Conservation (phyloP, 2,797 vertebrate species). For the Crocidura indochinensis region DNA sequence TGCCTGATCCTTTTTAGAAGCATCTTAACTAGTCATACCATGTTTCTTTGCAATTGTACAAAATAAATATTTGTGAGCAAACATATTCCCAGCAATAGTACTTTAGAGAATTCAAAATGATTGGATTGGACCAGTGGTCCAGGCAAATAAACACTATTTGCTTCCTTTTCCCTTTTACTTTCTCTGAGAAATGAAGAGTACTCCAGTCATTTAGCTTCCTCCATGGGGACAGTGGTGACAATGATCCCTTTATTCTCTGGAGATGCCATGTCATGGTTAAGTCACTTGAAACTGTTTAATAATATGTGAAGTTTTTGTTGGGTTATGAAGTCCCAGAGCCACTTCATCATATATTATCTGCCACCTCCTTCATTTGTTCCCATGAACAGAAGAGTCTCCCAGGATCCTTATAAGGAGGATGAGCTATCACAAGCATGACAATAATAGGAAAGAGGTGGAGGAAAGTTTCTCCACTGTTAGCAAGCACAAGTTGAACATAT, state of each 20-base stretch:
- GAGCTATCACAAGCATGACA: constrained; percentile 27
- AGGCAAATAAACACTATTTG: constrained; percentile 73
- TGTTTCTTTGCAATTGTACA: constrained; percentile 51
- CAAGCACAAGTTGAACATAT: constrained; percentile 20
- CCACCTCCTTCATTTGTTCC: constrained; percentile 5
- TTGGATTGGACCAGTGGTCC: constrained; percentile 36
- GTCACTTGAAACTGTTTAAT: constrained; percentile 72
- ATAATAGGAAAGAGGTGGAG: not conserved
- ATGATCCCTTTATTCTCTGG: constrained; percentile 61
- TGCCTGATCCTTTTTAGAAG: not conserved
- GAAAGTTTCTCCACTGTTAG: constrained; percentile 29
- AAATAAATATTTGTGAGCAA: constrained; percentile 51
- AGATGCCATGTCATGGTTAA: constrained; percentile 62
- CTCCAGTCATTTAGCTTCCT: constrained; percentile 30
- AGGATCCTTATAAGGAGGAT: constrained; percentile 50
- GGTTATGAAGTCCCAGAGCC: constrained; percentile 61
- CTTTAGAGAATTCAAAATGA: constrained; percentile 62
- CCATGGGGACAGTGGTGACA: constrained; percentile 67
- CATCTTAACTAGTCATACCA: constrained; percentile 14
- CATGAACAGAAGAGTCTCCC: constrained; percentile 38
- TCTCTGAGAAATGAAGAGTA: constrained; percentile 46
- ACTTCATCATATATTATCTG: constrained; percentile 49
- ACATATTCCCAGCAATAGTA: constrained; percentile 30
- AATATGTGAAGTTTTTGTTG: constrained; percentile 67
- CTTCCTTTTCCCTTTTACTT: constrained; percentile 52